These are phyloP conservation scores for Danionella dracula DNA, from an alignment of 2,797 vertebrate species.

Conservation along the genomic window DNA sequence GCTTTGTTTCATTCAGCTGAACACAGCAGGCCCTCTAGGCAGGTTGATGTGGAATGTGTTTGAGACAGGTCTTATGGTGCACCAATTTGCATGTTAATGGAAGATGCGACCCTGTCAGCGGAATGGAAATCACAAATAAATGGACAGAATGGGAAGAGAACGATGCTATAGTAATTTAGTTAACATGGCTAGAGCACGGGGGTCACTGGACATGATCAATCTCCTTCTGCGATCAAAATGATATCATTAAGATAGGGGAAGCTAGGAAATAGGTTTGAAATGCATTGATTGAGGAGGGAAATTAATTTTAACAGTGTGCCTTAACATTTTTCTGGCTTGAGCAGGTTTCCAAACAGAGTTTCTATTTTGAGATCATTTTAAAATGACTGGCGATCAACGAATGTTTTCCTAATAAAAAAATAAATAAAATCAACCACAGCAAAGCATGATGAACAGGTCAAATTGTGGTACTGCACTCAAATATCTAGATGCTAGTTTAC, in stretches of 20 bases:
- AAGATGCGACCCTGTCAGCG: constrained; percentile 53
- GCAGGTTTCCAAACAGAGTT: neutral
- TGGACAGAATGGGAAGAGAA: constrained; percentile 22
- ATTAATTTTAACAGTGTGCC: constrained; percentile 12
- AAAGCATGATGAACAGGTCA: too few relatives aligned
- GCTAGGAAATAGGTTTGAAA: constrained; percentile 29
- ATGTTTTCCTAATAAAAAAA: too few relatives aligned
- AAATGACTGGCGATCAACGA: neutral
- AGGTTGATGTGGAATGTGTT: constrained; percentile 33
- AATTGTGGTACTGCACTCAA: too few relatives aligned
- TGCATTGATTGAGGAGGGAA: constrained; percentile 34
- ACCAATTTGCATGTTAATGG: constrained; percentile 66
- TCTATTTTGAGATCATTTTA: neutral
- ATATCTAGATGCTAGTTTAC: too few relatives aligned
- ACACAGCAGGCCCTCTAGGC: constrained; percentile 30
- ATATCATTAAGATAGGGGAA: constrained; percentile 36
- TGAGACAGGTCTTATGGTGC: constrained; percentile 51
- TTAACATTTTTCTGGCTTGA: constrained; percentile 9
- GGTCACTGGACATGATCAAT: constrained; percentile 41
- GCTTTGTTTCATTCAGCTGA: constrained; percentile 34
- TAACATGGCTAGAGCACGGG: constrained; percentile 35
- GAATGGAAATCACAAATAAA: constrained; percentile 56
- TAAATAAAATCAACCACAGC: too few relatives aligned
- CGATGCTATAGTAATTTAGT: constrained; percentile 37
- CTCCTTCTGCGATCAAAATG: constrained; percentile 37